Conservation (phyloP, 2,113 vertebrate genomes). For the Thymallus thymallus region DNA sequence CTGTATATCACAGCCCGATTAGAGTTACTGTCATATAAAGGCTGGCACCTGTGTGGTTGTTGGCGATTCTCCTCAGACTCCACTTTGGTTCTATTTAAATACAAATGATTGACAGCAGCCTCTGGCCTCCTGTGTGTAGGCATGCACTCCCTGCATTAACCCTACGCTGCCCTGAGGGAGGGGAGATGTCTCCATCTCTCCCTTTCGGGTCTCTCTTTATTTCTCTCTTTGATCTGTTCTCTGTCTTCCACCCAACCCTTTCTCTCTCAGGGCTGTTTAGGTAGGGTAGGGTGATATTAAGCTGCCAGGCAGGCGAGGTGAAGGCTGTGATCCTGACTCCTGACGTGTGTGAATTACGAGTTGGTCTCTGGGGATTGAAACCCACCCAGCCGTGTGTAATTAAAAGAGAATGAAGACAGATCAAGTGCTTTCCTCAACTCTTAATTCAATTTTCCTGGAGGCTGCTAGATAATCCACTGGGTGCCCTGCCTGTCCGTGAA, state of each 20-base stretch:
- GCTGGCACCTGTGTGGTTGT: not conserved
- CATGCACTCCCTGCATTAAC: slow-evolving; percentile 45
- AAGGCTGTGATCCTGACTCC: not conserved
- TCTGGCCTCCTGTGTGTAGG: slow-evolving; percentile 41
- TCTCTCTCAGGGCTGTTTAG: slow-evolving; percentile 36
- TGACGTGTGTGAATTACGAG: slow-evolving; percentile 32
- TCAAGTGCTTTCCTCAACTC: not conserved
- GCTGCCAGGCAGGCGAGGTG: not conserved
- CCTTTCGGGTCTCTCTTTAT: not conserved
- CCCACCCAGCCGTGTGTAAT: slow-evolving; percentile 62
- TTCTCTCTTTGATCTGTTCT: not conserved
- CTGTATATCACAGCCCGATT: no score
- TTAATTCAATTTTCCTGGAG: not conserved
- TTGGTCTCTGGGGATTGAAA: slow-evolving; percentile 53
- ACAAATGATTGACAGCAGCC: slow-evolving; percentile 51
- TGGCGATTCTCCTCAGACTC: not conserved
- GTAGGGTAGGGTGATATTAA: slow-evolving; percentile 31
- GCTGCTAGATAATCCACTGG: not conserved
- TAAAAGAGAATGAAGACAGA: not conserved
- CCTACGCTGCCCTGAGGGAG: slow-evolving; percentile 1
- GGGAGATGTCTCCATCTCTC: slow-evolving; percentile 8
- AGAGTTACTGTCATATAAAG: not conserved
- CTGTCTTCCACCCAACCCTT: slow-evolving; percentile 2
- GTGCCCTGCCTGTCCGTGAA: no score
- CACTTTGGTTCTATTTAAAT: slow-evolving; percentile 30